Evolutionary conservation across 2,113 vertebrate species (phyloP).

Genomic region (Nothoprocta pentlandii): DNA sequence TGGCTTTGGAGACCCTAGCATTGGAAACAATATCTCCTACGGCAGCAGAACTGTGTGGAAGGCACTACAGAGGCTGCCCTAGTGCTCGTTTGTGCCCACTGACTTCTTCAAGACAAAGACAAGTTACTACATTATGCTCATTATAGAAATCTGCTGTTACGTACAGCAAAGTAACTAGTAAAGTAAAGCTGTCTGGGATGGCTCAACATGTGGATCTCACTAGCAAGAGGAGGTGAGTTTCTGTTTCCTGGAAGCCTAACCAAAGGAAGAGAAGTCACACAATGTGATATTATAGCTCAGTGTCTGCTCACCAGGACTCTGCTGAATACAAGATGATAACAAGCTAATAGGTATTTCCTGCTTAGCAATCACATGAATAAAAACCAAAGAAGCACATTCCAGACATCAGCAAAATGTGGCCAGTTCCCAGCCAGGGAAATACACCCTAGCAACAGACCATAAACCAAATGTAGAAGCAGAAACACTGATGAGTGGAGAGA

Average conservation of each 20-base stretch:
- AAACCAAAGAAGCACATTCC: slow-evolving; percentile 52
- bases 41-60: not conserved
- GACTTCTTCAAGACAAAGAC: not conserved
- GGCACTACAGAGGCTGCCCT: not conserved
- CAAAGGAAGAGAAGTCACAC: slow-evolving; percentile 30
- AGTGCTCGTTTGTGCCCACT: not conserved
- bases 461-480: slow-evolving; percentile 21
- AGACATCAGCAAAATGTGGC: slow-evolving; percentile 42
- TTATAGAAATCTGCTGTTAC: not conserved
- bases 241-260: not conserved
- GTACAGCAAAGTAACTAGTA: not conserved
- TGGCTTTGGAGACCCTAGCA: not conserved
- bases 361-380: slow-evolving; percentile 39
- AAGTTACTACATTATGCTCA: not conserved
- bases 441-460: slow-evolving; percentile 44
- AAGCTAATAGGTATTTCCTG: slow-evolving; percentile 70
- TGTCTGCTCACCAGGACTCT: slow-evolving; percentile 44
- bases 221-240: not conserved
- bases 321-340: slow-evolving; percentile 50
- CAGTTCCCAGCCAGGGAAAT: slow-evolving; percentile 41
- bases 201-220: not conserved
- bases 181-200: not conserved
- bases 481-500: not conserved
- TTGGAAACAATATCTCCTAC: not conserved
- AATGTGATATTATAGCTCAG: not conserved